These are phyloP conservation scores for Paguma larvata DNA, from an alignment of 2,797 vertebrate species.

Conservation along the genomic window DNA sequence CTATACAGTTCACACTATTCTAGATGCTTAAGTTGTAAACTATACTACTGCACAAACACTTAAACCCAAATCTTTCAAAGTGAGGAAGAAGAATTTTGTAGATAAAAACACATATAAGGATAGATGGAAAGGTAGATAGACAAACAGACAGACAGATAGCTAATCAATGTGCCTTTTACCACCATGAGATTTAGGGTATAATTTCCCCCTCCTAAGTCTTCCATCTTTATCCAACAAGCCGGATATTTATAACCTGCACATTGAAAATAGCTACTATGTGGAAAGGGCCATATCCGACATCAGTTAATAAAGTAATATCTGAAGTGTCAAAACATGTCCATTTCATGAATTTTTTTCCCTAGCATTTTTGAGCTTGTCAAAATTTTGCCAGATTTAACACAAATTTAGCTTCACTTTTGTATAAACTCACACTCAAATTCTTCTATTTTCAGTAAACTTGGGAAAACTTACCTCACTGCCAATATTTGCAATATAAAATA, in stretches of 20 bases:
- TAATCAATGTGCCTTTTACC: neutral
- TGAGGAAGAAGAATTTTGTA: constrained; percentile 6
- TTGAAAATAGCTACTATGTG: neutral
- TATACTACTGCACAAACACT: neutral
- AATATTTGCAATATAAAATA: neutral
- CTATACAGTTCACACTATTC: neutral
- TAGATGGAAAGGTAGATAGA: neutral
- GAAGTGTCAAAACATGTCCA: neutral
- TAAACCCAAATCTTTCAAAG: neutral
- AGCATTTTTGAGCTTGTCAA: neutral
- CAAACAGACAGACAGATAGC: neutral
- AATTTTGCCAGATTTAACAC: neutral
- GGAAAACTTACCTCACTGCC: neutral
- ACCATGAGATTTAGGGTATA: neutral
- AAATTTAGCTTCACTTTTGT: neutral
- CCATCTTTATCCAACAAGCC: neutral
- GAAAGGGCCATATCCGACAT: neutral
- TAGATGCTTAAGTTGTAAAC: neutral
- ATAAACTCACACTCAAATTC: neutral
- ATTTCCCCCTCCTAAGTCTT: neutral
- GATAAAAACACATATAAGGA: neutral
- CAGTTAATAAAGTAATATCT: neutral
- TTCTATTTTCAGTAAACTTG: neutral
- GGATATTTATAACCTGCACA: neutral
- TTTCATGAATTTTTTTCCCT: neutral